A percentile compares a stretch with the other conserved stretches of the same genome.
phyloP scores from a whole-genome alignment of 2,888 invertebrate species.

The Silvanus unidentatus region DNA sequence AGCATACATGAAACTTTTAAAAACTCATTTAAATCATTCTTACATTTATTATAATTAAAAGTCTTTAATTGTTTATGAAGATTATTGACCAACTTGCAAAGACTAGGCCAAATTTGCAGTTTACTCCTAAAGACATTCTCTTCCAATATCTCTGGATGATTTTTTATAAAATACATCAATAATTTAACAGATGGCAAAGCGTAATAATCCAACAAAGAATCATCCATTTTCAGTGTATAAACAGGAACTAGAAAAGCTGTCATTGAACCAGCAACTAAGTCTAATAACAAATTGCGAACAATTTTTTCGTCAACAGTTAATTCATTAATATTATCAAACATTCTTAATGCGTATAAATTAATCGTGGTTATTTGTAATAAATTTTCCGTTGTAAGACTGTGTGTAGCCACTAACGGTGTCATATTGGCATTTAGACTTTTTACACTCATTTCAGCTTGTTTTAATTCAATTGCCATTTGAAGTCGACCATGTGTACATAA shows the following conservation, averaged over 20 bases:
- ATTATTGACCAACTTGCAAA: constrained; percentile 68
- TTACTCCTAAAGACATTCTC: constrained; percentile 53
- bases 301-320: constrained; percentile 55
- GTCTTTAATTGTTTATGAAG: constrained; percentile 51
- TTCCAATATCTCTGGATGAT: constrained; percentile 51
- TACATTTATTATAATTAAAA: constrained; percentile 52
- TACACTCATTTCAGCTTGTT: constrained; percentile 57
- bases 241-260: constrained; percentile 65
- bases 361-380: constrained; percentile 73
- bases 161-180: constrained; percentile 65
- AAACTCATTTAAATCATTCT: constrained; percentile 13
- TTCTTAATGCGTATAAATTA: constrained; percentile 65
- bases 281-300: constrained; percentile 54
- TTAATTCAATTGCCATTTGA: constrained; percentile 51
- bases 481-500: constrained; percentile 58
- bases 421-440: constrained; percentile 63
- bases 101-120: constrained; percentile 72
- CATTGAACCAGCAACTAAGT: constrained; percentile 60
- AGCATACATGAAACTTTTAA: constrained; percentile 6
- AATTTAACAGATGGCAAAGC: constrained; percentile 71
- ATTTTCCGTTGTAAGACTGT: constrained; percentile 69
- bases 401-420: constrained; percentile 70
- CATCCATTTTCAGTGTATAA: constrained; percentile 62
- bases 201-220: constrained; percentile 56
- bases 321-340: constrained; percentile 47